phyloP scores from a whole-genome alignment of 2,797 vertebrate genomes.

The Linurgus olivaceus region DNA sequence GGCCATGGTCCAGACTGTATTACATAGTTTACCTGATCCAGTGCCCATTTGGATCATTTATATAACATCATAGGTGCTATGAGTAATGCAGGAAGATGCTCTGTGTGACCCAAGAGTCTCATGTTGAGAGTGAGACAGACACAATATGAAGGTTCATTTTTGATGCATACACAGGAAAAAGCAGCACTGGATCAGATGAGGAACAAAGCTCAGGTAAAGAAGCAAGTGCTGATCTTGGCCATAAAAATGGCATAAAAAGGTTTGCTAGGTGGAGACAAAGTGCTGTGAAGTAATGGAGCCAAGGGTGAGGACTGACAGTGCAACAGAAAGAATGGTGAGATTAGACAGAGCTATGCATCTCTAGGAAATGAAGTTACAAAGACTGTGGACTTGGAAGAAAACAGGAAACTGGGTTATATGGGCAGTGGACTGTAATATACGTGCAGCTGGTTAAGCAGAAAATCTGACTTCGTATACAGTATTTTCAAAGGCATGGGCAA shows the following conservation, averaged over 20 bases:
- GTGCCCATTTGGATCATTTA: constrained; percentile 13
- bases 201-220: not conserved
- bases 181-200: not conserved
- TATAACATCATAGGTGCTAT: not conserved
- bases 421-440: not conserved
- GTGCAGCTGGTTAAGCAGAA: not conserved
- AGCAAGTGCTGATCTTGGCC: not conserved
- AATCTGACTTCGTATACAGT: not conserved
- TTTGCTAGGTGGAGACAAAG: constrained; percentile 38
- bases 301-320: not conserved
- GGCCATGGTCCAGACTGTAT: not conserved
- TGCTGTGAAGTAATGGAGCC: not conserved
- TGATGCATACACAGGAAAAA: not conserved
- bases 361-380: not conserved
- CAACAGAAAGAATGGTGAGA: not conserved
- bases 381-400: not conserved
- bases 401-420: not conserved
- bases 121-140: not conserved
- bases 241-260: not conserved
- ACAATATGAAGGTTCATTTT: not conserved
- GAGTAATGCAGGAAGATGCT: not conserved
- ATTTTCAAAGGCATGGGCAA: not conserved
- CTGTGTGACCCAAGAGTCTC: not conserved
- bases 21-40: not conserved
- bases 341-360: not conserved